Evolutionary conservation across 2,888 invertebrate species (phyloP), one percentile per base, ranked within the genome.

Genomic region (Acheta domesticus): DNA sequence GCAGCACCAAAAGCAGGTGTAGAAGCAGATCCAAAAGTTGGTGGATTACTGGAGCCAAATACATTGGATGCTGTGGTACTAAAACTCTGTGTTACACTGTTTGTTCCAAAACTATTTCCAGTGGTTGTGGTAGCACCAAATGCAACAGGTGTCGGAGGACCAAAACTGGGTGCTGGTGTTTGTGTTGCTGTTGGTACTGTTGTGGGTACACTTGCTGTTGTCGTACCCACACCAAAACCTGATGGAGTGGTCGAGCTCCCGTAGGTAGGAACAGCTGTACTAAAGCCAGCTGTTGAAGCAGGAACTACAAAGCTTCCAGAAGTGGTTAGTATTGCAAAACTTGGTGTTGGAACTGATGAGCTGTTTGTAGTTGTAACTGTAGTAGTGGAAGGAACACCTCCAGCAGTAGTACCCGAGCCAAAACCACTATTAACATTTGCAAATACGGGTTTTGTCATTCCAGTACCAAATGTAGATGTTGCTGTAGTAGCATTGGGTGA

Each of bases 111-210:
- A 62, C 16, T 62, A 62, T 62, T 62, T 19, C 62, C n/a, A 62
- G 62, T 62, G 62, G 62, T 62, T 62, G 62, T n/a, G n/a, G 62
- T 14, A 62, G 62, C 62, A 62, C 62, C 62, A 62, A 62, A 62
- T 62, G 62, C 62, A 12, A 62, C 62, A 62, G 36, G 36, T 36
- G 36, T 0, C 5, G 36, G 36, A 49, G 62, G 62, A 78, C 75
- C 74, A 20, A 79, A 79, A 19, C 48, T 48, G 48, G 80, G 76
- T 48, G 48, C 76, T 48, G 75, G 75, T 62, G 62, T 62, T 62
- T 14, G n/a, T 4, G 16, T 62, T 14, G 62, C 5, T 62, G 62
- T 16, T 62, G 62, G 14, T 23, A 75, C 48, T 21, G 49, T 73
- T 20, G 50, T 76, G 11, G 49, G 76, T 75, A 79, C 78, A 12